A percentile compares a stretch with the other conserved stretches of the same genome.
These are phyloP conservation scores for Sclerodermus sp. DNA, from an alignment of 2,888 invertebrate genomes.

Conservation along the genomic window DNA sequence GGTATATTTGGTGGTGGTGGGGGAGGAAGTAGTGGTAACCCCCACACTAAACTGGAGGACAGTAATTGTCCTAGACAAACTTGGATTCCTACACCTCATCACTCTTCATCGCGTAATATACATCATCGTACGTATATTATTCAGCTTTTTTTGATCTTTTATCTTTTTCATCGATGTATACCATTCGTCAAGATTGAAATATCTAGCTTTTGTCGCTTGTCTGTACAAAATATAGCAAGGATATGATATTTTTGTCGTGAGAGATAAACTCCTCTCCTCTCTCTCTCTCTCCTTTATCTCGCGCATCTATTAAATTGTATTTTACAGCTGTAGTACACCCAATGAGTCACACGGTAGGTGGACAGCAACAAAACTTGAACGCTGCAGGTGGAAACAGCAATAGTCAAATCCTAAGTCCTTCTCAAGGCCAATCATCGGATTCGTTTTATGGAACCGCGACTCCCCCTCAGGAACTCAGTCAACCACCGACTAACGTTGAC, in stretches of 20 bases:
- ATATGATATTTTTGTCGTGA: too few relatives aligned
- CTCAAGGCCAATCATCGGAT: conserved; percentile 49
- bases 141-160: conserved; percentile 20
- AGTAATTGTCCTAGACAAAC: conserved; percentile 53
- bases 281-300: too few relatives aligned
- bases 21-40: conserved; percentile 50
- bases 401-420: conserved; percentile 47
- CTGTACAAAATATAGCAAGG: too few relatives aligned
- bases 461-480: conserved; percentile 55
- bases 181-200: too few relatives aligned
- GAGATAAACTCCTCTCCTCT: too few relatives aligned
- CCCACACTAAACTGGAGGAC: conserved; percentile 53
- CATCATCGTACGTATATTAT: conserved; percentile 54
- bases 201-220: too few relatives aligned
- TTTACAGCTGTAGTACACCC: conserved; percentile 52
- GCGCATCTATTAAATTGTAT: too few relatives aligned
- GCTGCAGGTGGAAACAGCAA: conserved; percentile 39
- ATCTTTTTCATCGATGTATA: too few relatives aligned
- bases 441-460: conserved; percentile 50
- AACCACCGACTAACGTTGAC: conserved; percentile 47
- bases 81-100: conserved; percentile 54
- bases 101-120: conserved; percentile 52
- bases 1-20: conserved; percentile 52
- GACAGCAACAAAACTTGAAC: conserved; percentile 47
- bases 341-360: conserved; percentile 50